phyloP scores from a whole-genome alignment of 64 coral and sea anemone genomes.

The Stichodactyla mertensii region DNA sequence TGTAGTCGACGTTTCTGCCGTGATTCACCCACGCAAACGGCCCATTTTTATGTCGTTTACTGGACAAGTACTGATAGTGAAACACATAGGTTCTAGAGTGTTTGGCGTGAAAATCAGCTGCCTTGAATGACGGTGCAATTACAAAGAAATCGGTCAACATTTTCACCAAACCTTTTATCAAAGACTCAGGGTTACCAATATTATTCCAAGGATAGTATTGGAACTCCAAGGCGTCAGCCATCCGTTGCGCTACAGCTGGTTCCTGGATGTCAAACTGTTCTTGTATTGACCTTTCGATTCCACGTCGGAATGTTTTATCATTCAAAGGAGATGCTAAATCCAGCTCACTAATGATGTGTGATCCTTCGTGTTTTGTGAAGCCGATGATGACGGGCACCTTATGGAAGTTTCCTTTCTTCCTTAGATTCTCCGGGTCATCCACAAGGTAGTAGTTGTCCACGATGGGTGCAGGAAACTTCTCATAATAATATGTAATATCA shows the following conservation, averaged over 20 bases:
- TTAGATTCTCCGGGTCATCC: slow-evolving; percentile 65
- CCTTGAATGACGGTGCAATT: slow-evolving; percentile 55
- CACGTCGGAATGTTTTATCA: slow-evolving; percentile 12
- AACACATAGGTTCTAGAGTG: slow-evolving; percentile 57
- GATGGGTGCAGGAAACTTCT: slow-evolving; percentile 28
- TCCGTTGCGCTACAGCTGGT: neutral
- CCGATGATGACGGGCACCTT: slow-evolving; percentile 63
- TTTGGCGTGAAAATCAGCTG: slow-evolving; percentile 46
- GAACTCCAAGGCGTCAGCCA: slow-evolving; percentile 63
- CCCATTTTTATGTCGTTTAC: neutral
- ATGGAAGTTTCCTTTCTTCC: slow-evolving; percentile 23
- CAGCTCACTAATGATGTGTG: slow-evolving; percentile 4
- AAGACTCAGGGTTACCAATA: slow-evolving; percentile 10
- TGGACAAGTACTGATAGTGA: slow-evolving; percentile 61
- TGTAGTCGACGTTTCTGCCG: slow-evolving; percentile 58
- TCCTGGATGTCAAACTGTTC: neutral
- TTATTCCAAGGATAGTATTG: slow-evolving; percentile 70
- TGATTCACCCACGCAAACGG: slow-evolving; percentile 31
- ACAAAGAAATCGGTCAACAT: slow-evolving; percentile 65
- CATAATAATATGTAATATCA: slow-evolving; percentile 30
- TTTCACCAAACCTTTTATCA: slow-evolving; percentile 49
- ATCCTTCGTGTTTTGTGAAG: slow-evolving; percentile 73
- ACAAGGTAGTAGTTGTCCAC: slow-evolving; percentile 63
- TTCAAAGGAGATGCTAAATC: neutral
- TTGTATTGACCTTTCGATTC: slow-evolving; percentile 30